A percentile compares a stretch with the other conserved stretches of the same genome.
Conservation (phyloP, 1,140 invertebrate species). For the Dermatophagoides farinae region DNA sequence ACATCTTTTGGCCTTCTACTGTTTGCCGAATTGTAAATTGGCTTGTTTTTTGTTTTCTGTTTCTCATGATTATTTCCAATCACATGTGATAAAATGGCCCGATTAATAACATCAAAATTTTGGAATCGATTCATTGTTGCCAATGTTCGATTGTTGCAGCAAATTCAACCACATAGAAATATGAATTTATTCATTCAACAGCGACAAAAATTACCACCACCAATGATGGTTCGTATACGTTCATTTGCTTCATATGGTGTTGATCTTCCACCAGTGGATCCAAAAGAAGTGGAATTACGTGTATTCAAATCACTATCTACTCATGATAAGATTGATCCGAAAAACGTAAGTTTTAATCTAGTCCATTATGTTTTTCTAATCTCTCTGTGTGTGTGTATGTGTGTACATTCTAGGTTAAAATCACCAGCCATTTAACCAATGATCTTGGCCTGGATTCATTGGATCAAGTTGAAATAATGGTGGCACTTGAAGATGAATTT, state of each 20-base stretch:
- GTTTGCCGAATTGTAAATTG: no score
- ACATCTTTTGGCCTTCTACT: no score
- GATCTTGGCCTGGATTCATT: slow-evolving; percentile 90
- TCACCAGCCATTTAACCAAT: slow-evolving; percentile 86
- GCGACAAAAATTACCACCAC: neutral
- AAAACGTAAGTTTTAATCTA: neutral
- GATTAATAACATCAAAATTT: no score
- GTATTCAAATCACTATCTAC: slow-evolving; percentile 3
- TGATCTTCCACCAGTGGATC: neutral
- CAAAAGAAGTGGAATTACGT: slow-evolving; percentile 10
- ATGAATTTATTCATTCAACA: no score
- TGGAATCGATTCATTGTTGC: no score
- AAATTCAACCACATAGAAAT: no score
- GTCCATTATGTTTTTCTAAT: no score
- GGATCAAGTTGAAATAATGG: slow-evolving; percentile 96
- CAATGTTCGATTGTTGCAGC: no score
- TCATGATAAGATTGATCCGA: slow-evolving; percentile 13
- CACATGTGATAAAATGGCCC: no score
- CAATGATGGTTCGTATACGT: neutral
- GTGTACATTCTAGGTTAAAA: slow-evolving; percentile 39
- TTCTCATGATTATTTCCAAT: no score
- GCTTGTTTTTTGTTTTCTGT: no score
- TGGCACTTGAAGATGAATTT: slow-evolving; percentile 99
- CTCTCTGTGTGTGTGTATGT: neutral
- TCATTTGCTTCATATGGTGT: neutral